Conservation (phyloP, 1,140 invertebrate genomes). For the Pogonomyrmex barbatus region DNA sequence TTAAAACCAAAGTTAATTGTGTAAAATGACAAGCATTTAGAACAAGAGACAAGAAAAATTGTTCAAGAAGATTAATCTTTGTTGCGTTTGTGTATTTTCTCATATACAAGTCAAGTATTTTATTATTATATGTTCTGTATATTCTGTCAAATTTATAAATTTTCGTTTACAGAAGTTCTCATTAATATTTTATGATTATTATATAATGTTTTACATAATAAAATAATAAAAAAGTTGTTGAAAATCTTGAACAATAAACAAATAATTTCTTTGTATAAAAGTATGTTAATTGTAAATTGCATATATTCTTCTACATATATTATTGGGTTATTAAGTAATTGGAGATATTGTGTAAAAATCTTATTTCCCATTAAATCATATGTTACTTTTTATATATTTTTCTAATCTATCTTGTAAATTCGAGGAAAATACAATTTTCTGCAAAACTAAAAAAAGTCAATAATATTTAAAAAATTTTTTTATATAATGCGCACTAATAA, state of each 20-base stretch:
- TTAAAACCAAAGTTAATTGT: constrained; percentile 25
- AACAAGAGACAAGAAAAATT: neutral
- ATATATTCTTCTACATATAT: neutral
- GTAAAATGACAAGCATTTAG: neutral
- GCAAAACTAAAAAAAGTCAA: neutral
- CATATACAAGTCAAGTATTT: neutral
- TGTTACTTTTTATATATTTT: neutral
- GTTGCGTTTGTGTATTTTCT: neutral
- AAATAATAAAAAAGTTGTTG: too few relatives aligned
- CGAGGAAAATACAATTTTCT: neutral
- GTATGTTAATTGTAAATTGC: too few relatives aligned
- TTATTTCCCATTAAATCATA: neutral
- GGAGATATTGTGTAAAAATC: neutral
- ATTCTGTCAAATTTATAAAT: neutral
- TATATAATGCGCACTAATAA: too few relatives aligned
- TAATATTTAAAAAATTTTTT: too few relatives aligned
- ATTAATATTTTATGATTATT: neutral
- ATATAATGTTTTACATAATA: neutral
- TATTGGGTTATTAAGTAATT: neutral
- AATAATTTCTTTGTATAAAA: too few relatives aligned
- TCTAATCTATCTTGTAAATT: neutral
- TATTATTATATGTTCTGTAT: neutral
- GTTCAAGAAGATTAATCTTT: neutral
- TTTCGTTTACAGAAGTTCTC: neutral
- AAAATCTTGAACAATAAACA: too few relatives aligned